Conservation (phyloP, 2,113 vertebrate species). For the Cynoglossus semilaevis region DNA sequence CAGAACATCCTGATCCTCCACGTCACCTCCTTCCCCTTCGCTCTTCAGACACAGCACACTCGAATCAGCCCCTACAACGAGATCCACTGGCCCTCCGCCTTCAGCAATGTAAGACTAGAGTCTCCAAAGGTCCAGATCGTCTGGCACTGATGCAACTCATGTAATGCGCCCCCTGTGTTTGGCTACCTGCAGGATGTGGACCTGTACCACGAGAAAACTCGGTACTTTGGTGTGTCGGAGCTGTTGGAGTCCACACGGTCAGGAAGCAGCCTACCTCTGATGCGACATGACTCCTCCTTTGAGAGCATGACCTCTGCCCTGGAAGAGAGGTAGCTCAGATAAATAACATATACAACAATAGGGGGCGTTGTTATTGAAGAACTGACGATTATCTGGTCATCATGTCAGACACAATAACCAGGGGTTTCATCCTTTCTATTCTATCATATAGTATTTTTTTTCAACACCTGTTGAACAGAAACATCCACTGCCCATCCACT, state of each 20-base stretch:
- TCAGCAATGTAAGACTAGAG: conserved; percentile 81
- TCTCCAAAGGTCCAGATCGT: background rate
- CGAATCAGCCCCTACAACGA: conserved; percentile 96
- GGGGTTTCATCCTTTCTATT: too few species aligned
- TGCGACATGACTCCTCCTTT: conserved; percentile 93
- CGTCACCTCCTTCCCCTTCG: conserved; percentile 94
- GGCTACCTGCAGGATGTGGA: conserved; percentile 80
- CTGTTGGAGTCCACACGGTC: conserved; percentile 90
- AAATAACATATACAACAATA: background rate
- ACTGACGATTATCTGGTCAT: too few species aligned
- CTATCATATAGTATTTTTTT: too few species aligned
- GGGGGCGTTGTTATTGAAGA: too few species aligned
- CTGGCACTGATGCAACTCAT: too few species aligned
- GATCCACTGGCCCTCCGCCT: conserved; percentile 91
- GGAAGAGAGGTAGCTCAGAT: conserved; percentile 84
- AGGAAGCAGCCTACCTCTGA: conserved; percentile 87
- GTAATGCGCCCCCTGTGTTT: background rate
- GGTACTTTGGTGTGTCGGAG: conserved; percentile 93
- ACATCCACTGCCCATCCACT: too few species aligned
- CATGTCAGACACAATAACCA: too few species aligned
- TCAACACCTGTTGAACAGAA: too few species aligned
- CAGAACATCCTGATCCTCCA: conserved; percentile 93
- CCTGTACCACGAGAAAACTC: conserved; percentile 87
- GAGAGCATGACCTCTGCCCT: conserved; percentile 91
- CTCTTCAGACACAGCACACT: conserved; percentile 92